Evolutionary conservation across 1,140 invertebrate species (phyloP), one percentile per base, ranked within the genome.

Genomic region (Pseudomyrmex concolor): DNA sequence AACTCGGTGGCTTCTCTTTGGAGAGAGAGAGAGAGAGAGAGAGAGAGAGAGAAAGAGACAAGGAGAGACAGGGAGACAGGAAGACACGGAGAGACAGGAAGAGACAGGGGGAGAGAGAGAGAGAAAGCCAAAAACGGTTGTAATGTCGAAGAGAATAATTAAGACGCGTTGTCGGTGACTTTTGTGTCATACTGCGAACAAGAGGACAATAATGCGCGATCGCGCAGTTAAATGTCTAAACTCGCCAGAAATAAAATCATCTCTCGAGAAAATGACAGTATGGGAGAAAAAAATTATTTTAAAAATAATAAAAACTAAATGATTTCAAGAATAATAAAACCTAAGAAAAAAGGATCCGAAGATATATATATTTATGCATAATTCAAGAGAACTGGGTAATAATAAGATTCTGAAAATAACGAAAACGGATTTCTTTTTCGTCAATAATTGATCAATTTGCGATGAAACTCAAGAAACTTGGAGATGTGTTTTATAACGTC

Each of bases 111-210:
- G 4, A 34, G 34, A 34, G 34, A 34, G 5, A 34, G 34, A 34
- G 34, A 83, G 50, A 86, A 19, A 59, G 67, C 82, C 62, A 84
- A 84, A 60, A 64, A 67, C 84, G 73, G 80, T 86, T 84, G 80
- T 84, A 78, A 86, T 72, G 82, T 55, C 82, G 57, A 83, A 68
- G 50, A 60, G 54, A 22, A 57, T 63, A 50, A 84, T 83, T 64
- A 62, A 84, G 73, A 67, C 62, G 48, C 62, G 50, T 67, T 67
- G 50, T 67, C 43, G 34, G 17, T 34, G 50, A 77, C 17, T 34
- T 60, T 22, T 55, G 13, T 48, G 54, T 76, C n/a, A n/a, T 34
- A 64, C 15, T 2, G n/a, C 50, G 12, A 15, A 34, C 4, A 10
- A 0, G 43, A 45, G n/a, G 8, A 59, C 43, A 25, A 25, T 25